These are phyloP conservation scores for Drosophila littoralis DNA, from an alignment of 1,140 invertebrate species.

Conservation along the genomic window DNA sequence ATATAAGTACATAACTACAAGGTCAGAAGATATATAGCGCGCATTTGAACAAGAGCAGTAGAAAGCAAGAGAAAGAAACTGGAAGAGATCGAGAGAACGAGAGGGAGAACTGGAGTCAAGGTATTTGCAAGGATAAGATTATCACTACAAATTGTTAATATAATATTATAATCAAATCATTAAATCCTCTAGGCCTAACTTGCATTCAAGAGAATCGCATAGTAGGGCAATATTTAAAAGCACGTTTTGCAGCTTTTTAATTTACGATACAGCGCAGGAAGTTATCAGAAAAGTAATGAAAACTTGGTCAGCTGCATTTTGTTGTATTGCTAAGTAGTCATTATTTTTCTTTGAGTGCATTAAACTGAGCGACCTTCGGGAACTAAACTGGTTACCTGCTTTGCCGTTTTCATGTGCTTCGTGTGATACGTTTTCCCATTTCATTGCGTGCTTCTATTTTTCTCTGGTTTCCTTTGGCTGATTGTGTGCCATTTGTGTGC, in stretches of 20 bases:
- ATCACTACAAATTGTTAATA: too few species aligned
- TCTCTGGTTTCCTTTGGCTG: conserved; percentile 12
- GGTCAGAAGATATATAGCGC: background rate
- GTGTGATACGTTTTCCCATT: conserved; percentile 12
- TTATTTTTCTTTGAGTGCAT: background rate
- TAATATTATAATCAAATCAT: too few species aligned
- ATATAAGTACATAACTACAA: background rate
- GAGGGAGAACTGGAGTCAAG: background rate
- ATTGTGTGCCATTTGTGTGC: conserved; percentile 66
- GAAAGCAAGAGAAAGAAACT: background rate
- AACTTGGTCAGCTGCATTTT: background rate
- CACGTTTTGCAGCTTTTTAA: too few species aligned
- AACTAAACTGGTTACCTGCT: conserved; percentile 1
- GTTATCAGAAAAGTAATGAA: too few species aligned
- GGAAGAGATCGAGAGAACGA: background rate
- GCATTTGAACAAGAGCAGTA: too few species aligned
- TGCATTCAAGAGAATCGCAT: too few species aligned
- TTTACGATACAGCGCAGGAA: too few species aligned
- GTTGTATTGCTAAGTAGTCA: background rate
- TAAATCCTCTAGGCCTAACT: too few species aligned
- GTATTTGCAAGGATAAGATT: background rate
- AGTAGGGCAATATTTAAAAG: too few species aligned
- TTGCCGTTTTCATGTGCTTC: conserved; percentile 33
- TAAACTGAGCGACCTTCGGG: background rate
- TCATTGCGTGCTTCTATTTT: background rate